These are phyloP conservation scores for Aplocera efformata DNA, from an alignment of 2,888 invertebrate genomes.

Conservation along the genomic window DNA sequence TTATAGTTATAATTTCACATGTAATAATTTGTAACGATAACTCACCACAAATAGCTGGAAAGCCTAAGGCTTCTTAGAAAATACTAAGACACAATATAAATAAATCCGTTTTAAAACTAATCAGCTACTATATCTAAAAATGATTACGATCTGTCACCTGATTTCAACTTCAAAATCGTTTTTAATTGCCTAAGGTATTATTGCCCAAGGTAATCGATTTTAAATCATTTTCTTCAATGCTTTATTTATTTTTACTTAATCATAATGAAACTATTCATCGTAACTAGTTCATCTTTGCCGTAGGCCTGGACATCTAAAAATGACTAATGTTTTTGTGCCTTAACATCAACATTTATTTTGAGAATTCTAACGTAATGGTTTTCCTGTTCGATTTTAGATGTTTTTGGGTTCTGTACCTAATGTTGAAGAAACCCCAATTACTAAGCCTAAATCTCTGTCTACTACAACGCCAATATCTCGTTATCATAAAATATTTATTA, in stretches of 20 bases:
- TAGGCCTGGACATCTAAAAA: conserved; percentile 1
- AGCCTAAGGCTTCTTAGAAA: conserved; percentile 1
- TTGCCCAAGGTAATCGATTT: conserved; percentile 11
- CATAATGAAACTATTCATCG: conserved; percentile 2
- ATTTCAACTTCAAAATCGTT: conserved; percentile 10
- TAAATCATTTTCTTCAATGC: conserved; percentile 7
- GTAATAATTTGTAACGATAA: too few species aligned
- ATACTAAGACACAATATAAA: conserved; percentile 16
- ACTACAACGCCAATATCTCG: too few species aligned
- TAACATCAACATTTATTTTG: neutral
- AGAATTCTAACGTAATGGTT: too few species aligned
- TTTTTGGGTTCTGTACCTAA: too few species aligned
- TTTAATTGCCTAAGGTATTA: too few species aligned
- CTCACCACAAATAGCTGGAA: conserved; percentile 1
- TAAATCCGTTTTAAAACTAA: conserved; percentile 21
- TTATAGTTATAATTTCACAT: too few species aligned
- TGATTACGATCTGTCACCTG: conserved; percentile 17
- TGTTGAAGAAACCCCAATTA: too few species aligned
- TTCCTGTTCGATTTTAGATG: too few species aligned
- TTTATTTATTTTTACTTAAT: conserved; percentile 3
- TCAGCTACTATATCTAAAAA: conserved; percentile 22
- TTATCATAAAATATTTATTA: too few species aligned
- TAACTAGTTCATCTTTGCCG: conserved; percentile 3
- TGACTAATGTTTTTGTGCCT: conserved; percentile 2
- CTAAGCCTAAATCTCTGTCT: too few species aligned